Base-by-base conservation (phyloP, 2,113 vertebrate genomes). In the Phrynosoma blainvillii region DNA sequence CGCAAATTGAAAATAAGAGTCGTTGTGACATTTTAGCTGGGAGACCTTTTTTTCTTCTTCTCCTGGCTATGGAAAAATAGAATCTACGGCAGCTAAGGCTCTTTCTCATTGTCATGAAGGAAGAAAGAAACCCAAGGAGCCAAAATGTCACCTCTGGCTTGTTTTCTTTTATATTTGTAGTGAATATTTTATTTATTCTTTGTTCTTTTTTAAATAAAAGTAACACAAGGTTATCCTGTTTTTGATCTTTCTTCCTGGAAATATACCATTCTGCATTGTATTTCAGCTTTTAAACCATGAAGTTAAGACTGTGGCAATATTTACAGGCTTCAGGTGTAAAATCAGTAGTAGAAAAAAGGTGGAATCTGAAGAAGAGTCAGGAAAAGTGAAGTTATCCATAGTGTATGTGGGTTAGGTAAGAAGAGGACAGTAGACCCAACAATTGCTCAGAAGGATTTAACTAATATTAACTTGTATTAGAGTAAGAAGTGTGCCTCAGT, bases 11-110 rank as follows among this genome's bases (percentile, higher is more conserved):
- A 96, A 97, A 95, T 95, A 95, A 95, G 94, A 93, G 92, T 88
- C 91, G 84, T 21, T 93, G 93, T 97, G 96, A 97, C 95, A 97
- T 97, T 97, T 97, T 95, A 96, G 92, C 77, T 93, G 78, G 84
- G 89, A 93, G 94, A 96, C 95, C 92, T 97, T 96, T 91, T 91
- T 70, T 96, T 94, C 30, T 18, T 42, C 54, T 25, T 18, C 56
- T 78, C 91, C 92, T 89, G 93, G 91, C 94, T 92, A 83, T 89
- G 30, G 54, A 88, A 95, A 96, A 97, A 91, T 27, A 93, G 84
- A 74, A 83, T 75, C 89, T 88, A 81, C 84, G 95, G 89, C 84
- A 87, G 92, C 84, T 87, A 82, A 95, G 87, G 90, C 93, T 94
- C 87, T 90, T 91, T 92, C 83, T 94, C 93, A 93, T 96, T 90